Evolutionary conservation across 2,888 invertebrate species (phyloP).

Genomic region (Leucania comma): DNA sequence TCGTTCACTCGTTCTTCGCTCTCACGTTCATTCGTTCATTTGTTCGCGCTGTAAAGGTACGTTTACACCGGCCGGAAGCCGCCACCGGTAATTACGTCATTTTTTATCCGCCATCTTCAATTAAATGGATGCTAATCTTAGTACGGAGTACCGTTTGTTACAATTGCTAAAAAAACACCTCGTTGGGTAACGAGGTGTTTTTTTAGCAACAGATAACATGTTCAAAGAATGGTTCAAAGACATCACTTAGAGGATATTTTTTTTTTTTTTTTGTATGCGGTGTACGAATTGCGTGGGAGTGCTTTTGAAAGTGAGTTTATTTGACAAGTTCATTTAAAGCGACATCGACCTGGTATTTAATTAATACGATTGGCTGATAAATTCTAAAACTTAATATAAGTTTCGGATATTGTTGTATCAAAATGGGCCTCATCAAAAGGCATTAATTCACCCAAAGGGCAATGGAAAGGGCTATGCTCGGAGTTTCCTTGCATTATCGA

Average conservation of each 20-base stretch:
- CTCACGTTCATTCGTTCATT: conserved; percentile 3
- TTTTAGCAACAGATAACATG: conserved; percentile 30
- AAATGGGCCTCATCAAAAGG: too few species aligned
- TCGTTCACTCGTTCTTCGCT: conserved; percentile 31
- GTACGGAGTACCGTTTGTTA: conserved; percentile 60
- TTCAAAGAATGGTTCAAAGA: conserved; percentile 30
- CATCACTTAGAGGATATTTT: conserved; percentile 17
- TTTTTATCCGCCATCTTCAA: conserved; percentile 65
- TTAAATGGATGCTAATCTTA: conserved; percentile 67
- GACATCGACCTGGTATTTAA: neutral
- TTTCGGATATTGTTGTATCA: too few species aligned
- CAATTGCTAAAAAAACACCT: conserved; percentile 58
- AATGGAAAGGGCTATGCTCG: too few species aligned
- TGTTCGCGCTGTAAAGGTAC: conserved; percentile 19
- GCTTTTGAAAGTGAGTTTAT: conserved; percentile 37
- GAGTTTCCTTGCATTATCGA: too few species aligned
- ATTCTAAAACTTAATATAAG: too few species aligned
- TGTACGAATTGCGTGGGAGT: neutral
- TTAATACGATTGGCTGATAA: neutral
- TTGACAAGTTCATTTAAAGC: neutral
- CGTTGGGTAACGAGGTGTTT: conserved; percentile 47
- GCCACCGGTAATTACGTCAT: conserved; percentile 55
- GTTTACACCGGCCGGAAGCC: conserved; percentile 58
- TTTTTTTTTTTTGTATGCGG: neutral
- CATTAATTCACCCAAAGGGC: too few species aligned